A percentile compares a stretch with the other conserved stretches of the same genome.
These are phyloP conservation scores for Arrhamphus sclerolepis DNA, from an alignment of 2,797 vertebrate species.

Conservation along the genomic window DNA sequence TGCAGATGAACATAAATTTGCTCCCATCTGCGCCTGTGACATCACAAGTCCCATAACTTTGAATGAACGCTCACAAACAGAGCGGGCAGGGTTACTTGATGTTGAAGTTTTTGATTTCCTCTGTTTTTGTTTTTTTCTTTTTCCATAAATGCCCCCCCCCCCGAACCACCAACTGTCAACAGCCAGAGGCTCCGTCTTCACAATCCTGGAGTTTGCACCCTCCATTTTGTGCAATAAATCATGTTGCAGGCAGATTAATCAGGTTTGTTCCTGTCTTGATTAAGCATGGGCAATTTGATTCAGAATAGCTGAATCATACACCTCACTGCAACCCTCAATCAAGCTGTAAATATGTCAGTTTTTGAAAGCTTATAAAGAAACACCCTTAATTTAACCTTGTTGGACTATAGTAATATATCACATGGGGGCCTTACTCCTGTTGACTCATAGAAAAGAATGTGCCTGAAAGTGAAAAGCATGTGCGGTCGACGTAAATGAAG, in stretches of 20 bases:
- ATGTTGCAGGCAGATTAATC: conserved; percentile 39
- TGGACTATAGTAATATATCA: conserved; percentile 17
- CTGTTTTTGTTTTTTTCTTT: no score
- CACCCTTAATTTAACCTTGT: conserved; percentile 55
- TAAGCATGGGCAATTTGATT: conserved; percentile 29
- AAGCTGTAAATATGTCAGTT: conserved; percentile 71
- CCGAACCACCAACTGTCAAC: not conserved
- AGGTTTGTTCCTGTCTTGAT: conserved; percentile 62
- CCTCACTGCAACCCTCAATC: conserved; percentile 63
- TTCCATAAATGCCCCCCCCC: no score
- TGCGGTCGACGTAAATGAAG: conserved; percentile 22
- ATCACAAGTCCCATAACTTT: no score
- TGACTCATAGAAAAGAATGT: conserved; percentile 47
- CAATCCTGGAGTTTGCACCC: conserved; percentile 24
- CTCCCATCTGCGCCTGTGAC: no score
- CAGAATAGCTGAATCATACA: conserved; percentile 36
- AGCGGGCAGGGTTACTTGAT: no score
- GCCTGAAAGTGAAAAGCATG: conserved; percentile 2
- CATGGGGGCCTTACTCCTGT: conserved; percentile 22
- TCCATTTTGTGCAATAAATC: conserved; percentile 17
- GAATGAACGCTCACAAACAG: no score
- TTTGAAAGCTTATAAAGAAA: conserved; percentile 63
- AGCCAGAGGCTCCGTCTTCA: conserved; percentile 22
- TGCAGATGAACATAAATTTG: no score
- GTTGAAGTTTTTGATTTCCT: no score